A percentile compares a stretch with the other conserved stretches of the same genome.
These are phyloP conservation scores for Amazona guildingii DNA, from an alignment of 2,113 vertebrate species.

Conservation along the genomic window DNA sequence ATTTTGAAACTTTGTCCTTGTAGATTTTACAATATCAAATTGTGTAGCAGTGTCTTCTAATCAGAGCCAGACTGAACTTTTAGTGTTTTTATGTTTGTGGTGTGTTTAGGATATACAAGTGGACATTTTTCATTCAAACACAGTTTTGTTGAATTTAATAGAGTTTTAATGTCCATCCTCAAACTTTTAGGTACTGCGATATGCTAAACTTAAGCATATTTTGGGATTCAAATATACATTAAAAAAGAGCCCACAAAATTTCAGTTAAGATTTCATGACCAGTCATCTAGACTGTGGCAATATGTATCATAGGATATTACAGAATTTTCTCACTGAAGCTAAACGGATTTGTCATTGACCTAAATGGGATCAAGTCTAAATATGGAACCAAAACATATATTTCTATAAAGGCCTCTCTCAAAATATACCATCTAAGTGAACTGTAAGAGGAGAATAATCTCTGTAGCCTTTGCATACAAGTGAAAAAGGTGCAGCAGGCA, in stretches of 20 bases:
- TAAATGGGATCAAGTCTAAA: conserved; percentile 16
- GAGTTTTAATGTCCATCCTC: background rate
- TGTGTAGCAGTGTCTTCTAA: background rate
- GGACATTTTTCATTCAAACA: background rate
- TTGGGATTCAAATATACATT: background rate
- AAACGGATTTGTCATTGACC: background rate
- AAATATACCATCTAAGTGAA: background rate
- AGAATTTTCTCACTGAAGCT: background rate
- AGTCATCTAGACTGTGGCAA: background rate
- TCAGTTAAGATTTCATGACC: background rate
- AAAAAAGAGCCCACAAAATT: background rate
- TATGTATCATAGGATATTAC: background rate
- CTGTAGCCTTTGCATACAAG: background rate
- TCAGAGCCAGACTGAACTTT: background rate
- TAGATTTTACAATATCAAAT: background rate
- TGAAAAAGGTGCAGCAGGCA: accelerated
- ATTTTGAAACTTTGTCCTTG: background rate
- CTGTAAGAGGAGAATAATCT: background rate
- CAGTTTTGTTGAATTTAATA: background rate
- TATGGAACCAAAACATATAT: background rate
- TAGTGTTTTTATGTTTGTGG: background rate
- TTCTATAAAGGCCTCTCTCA: background rate
- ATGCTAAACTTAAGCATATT: background rate
- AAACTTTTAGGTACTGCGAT: background rate
- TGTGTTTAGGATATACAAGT: background rate